Conservation (phyloP, 92 coral and sea anemone species). For the Desmophyllum pertusum region DNA sequence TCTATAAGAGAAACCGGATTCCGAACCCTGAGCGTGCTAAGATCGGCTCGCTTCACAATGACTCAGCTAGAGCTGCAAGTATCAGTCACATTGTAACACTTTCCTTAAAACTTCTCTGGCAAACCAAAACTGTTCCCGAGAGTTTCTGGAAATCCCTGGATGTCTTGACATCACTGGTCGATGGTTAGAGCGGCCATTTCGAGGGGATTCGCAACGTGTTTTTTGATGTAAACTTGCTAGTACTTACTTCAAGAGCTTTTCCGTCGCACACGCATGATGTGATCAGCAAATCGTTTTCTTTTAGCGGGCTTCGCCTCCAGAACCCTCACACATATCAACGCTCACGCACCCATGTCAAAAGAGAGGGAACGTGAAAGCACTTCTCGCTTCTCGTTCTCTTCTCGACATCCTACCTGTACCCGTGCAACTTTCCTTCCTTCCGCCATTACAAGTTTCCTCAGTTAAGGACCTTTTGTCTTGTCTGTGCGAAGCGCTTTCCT, state of each 20-base stretch:
- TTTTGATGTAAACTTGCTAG: slow-evolving; percentile 51
- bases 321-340: too few species aligned
- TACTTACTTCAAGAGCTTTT: slow-evolving; percentile 66
- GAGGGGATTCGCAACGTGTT: background rate
- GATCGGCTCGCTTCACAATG: slow-evolving; percentile 60
- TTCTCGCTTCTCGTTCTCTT: background rate
- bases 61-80: slow-evolving; percentile 44
- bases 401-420: background rate
- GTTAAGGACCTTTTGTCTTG: background rate
- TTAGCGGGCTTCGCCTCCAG: slow-evolving; percentile 69
- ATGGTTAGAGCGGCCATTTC: background rate
- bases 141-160: slow-evolving; percentile 43
- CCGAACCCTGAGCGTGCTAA: slow-evolving; percentile 61
- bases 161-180: slow-evolving; percentile 10
- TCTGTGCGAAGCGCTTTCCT: background rate
- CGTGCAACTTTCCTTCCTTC: background rate
- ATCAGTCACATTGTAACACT: slow-evolving; percentile 55
- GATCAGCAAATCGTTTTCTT: slow-evolving; percentile 91
- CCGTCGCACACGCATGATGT: slow-evolving; percentile 82
- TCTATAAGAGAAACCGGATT: slow-evolving; percentile 81
- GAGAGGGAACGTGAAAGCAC: slow-evolving; percentile 28
- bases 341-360: slow-evolving; percentile 59
- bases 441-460: background rate
- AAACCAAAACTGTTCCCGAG: slow-evolving; percentile 15
- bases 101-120: slow-evolving; percentile 37